A percentile compares a stretch with the other conserved stretches of the same genome.
These are phyloP conservation scores for Chymomyza costata DNA, from an alignment of 1,140 invertebrate species.

Conservation along the genomic window DNA sequence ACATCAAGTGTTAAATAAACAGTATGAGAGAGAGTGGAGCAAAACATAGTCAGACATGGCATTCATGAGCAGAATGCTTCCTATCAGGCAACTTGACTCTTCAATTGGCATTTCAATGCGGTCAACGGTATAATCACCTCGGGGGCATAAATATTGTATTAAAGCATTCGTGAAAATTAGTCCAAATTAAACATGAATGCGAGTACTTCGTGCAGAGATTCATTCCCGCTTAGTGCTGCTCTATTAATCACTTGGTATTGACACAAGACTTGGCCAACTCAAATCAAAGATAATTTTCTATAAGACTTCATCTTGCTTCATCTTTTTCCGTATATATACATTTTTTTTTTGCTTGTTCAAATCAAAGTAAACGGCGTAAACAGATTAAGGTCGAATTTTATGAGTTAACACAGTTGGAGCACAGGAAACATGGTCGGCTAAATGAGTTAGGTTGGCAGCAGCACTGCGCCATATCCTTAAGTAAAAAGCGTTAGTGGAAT, in stretches of 20 bases:
- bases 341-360: conserved; percentile 31
- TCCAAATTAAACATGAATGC: conserved; percentile 55
- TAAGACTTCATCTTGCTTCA: conserved; percentile 7
- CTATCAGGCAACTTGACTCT: conserved; percentile 41
- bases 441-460: conserved; percentile 46
- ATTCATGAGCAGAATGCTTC: conserved; percentile 21
- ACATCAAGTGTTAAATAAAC: conserved; percentile 60
- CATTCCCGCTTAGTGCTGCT: conserved; percentile 25
- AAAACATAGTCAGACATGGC: conserved; percentile 13
- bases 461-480: no score
- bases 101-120: conserved; percentile 39
- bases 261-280: conserved; percentile 52
- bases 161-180: conserved; percentile 65
- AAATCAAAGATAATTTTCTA: conserved; percentile 68
- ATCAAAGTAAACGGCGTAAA: conserved; percentile 67
- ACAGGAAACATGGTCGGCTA: conserved; percentile 50
- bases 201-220: conserved; percentile 11
- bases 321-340: neutral
- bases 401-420: conserved; percentile 16
- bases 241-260: conserved; percentile 68
- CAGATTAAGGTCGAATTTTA: conserved; percentile 34
- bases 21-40: conserved; percentile 23
- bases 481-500: conserved; percentile 26
- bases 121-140: conserved; percentile 47
- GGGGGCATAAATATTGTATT: conserved; percentile 63